Evolutionary conservation across 1,140 invertebrate genomes (phyloP).

Genomic region (Spodoptera litura): DNA sequence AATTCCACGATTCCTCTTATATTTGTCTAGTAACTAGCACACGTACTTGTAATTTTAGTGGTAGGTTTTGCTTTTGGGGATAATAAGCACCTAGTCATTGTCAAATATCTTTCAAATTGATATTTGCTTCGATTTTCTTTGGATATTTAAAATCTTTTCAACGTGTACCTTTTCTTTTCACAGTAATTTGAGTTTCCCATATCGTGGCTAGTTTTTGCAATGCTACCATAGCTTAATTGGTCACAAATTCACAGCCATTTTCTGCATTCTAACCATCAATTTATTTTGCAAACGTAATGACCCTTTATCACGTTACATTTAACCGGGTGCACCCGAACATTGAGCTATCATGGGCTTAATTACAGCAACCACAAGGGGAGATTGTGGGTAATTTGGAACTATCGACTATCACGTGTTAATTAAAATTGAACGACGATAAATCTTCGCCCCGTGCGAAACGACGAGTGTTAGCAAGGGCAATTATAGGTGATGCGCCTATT

Average conservation of each 20-base stretch:
- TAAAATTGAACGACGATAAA: slow-evolving; percentile 75
- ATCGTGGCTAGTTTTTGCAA: too few relatives aligned
- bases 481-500: slow-evolving; percentile 35
- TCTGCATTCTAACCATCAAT: neutral
- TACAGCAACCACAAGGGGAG: slow-evolving; percentile 38
- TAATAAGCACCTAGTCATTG: too few relatives aligned
- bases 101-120: too few relatives aligned
- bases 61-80: too few relatives aligned
- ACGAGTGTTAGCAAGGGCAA: slow-evolving; percentile 56
- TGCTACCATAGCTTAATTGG: too few relatives aligned
- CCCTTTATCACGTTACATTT: slow-evolving; percentile 31
- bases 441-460: slow-evolving; percentile 74
- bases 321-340: slow-evolving; percentile 28
- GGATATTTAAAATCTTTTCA: too few relatives aligned
- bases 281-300: slow-evolving; percentile 37
- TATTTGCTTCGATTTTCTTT: too few relatives aligned
- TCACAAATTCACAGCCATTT: neutral
- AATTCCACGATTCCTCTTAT: neutral
- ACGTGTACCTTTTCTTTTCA: too few relatives aligned
- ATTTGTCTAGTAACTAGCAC: too few relatives aligned
- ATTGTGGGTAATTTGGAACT: slow-evolving; percentile 50
- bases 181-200: too few relatives aligned
- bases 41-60: too few relatives aligned
- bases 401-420: slow-evolving; percentile 75
- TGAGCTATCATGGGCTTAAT: slow-evolving; percentile 51